phyloP scores from a whole-genome alignment of 2,113 vertebrate species.

The Rhinoptilus africanus region DNA sequence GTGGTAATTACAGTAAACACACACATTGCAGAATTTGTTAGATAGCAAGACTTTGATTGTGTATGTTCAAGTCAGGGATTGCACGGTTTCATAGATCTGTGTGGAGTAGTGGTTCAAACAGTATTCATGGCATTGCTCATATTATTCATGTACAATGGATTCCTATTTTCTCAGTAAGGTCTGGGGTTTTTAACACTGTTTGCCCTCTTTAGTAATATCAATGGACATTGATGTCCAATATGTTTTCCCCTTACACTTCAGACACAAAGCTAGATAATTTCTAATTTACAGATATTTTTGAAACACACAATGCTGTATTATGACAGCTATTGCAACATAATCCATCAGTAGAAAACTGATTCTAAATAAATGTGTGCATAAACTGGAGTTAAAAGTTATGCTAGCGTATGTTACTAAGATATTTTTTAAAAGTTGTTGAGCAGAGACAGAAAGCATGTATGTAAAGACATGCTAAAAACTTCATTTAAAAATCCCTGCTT shows the following conservation, averaged over 20 bases:
- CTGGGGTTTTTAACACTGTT: not conserved
- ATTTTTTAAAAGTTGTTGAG: not conserved
- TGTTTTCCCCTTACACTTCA: not conserved
- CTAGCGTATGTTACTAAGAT: not conserved
- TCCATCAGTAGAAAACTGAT: not conserved
- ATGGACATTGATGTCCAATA: not conserved
- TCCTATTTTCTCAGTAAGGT: not conserved
- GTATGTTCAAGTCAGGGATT: not conserved
- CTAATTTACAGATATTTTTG: not conserved
- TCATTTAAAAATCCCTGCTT: not conserved
- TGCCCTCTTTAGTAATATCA: not conserved
- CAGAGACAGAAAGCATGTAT: not conserved
- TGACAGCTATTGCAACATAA: not conserved
- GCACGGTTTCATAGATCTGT: not conserved
- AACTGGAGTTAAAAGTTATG: not conserved
- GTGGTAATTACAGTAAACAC: constrained; percentile 22
- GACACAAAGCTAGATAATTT: not conserved
- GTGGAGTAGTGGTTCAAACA: not conserved
- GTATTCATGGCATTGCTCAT: not conserved
- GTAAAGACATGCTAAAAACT: not conserved
- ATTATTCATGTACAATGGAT: not conserved
- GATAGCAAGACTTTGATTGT: not conserved
- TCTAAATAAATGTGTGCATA: not conserved
- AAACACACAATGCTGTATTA: not conserved
- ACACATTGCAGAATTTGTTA: not conserved